Conservation (phyloP, 2,888 invertebrate species). For the Pardosa pseudoannulata region DNA sequence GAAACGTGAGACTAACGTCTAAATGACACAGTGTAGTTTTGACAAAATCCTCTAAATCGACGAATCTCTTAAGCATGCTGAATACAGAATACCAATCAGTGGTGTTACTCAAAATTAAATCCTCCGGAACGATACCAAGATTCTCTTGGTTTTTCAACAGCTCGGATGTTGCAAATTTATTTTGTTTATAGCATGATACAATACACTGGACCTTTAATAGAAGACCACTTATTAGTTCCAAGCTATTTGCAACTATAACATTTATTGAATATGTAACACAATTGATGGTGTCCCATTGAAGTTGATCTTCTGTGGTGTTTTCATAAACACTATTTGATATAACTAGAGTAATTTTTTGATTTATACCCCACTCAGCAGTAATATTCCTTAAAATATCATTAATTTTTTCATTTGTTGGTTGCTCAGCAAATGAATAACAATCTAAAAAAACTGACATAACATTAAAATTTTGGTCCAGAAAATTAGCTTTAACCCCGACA, state of each 20-base stretch:
- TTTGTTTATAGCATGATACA: background rate
- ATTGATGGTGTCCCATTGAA: background rate
- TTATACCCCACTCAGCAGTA: background rate
- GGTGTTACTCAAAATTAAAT: background rate
- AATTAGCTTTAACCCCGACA: background rate
- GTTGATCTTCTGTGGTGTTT: background rate
- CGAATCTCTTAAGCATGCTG: background rate
- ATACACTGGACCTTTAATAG: background rate
- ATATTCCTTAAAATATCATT: background rate
- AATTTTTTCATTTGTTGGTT: background rate
- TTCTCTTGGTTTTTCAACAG: background rate
- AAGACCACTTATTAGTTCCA: background rate
- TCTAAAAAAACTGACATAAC: background rate
- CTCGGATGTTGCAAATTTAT: background rate
- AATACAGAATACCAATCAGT: slow-evolving; percentile 2
- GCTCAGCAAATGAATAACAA: background rate
- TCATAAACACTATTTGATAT: background rate
- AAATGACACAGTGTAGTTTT: background rate
- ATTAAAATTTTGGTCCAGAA: background rate
- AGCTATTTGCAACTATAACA: background rate
- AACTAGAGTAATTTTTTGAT: background rate
- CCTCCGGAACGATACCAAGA: background rate
- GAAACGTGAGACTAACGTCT: background rate
- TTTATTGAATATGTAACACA: background rate
- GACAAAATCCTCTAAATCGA: background rate